phyloP scores from a whole-genome alignment of 2,113 vertebrate genomes.

The Leiothrix lutea region DNA sequence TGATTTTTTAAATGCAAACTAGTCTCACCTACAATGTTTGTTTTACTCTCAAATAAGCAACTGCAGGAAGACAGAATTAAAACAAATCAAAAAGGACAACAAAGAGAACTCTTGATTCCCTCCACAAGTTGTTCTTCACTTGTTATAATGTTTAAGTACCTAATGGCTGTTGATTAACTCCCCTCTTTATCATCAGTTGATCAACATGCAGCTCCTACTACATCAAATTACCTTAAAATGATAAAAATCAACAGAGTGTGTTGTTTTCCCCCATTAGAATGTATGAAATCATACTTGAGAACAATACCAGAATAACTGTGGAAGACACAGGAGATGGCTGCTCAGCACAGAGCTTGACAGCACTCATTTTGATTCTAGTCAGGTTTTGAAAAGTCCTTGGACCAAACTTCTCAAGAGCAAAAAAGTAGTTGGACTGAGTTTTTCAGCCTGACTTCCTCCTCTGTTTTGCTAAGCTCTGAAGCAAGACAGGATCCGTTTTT shows the following conservation, averaged over 20 bases:
- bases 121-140: neutral
- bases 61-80: neutral
- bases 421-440: neutral
- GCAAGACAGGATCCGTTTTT: neutral
- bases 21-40: neutral
- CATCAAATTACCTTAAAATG: conserved; percentile 58
- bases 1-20: neutral
- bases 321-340: neutral
- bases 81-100: neutral
- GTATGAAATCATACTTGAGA: neutral
- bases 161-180: conserved; percentile 37
- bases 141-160: conserved; percentile 36
- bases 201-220: conserved; percentile 43
- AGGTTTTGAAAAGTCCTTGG: neutral
- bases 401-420: neutral
- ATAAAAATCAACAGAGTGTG: conserved; percentile 57
- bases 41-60: neutral
- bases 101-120: neutral
- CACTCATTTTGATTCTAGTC: neutral
- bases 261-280: conserved; percentile 18
- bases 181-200: conserved; percentile 16
- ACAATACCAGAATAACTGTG: neutral
- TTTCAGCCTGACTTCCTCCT: neutral
- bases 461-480: neutral
- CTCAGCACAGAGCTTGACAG: neutral